Base-by-base conservation (phyloP, 2,797 vertebrate genomes). In the Rousettus madagascariensis region DNA sequence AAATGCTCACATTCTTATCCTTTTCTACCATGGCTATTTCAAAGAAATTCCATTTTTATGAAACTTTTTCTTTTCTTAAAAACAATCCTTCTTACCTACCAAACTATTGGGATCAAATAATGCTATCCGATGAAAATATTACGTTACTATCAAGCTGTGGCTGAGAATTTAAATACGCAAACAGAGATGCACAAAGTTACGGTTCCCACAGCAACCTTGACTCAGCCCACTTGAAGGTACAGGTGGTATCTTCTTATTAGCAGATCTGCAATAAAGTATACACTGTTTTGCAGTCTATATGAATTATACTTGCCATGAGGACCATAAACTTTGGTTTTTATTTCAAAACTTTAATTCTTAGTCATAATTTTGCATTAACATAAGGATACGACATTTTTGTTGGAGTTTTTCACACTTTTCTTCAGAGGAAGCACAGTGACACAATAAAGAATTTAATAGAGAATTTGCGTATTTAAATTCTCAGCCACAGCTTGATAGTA, bases 31-130 rank as follows among this genome's bases (percentile, higher is more conserved):
- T 49, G 24, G 51, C 2, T 55, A 71, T 63, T 74, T 75, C 33
- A 92, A 79, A 71, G 43, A 36, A n/a, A 68, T 28, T 69, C 53
- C 10, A 77, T 90, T 94, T 93, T 74, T 74, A 95, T 38, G 38
- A 72, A 55, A 55, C 6, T 66, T 85, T 75, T 66, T 51, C n/a
- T 89, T 72, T 46, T 84, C 41, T 53, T 65, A n/a, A 82, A 78
- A 85, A 77, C 61, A 53, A 30, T 26, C 4, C 49, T 49, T 53
- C 53, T 46, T 74, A 28, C 36, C 33, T 33, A 87, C 43, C 20
- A 53, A 85, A 36, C 51, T 91, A 36, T 57, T 78, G 74, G 41
- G 19, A 90, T 74, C n/a, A 41, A 75, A 92, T 78, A 51, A 80
- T 36, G 36, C 16, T 16, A 79, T 78, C 15, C 8, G 79, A 38